Evolutionary conservation across 2,888 invertebrate species (phyloP), one percentile per base, ranked within the genome.

Genomic region (Thereva nobilitata): DNA sequence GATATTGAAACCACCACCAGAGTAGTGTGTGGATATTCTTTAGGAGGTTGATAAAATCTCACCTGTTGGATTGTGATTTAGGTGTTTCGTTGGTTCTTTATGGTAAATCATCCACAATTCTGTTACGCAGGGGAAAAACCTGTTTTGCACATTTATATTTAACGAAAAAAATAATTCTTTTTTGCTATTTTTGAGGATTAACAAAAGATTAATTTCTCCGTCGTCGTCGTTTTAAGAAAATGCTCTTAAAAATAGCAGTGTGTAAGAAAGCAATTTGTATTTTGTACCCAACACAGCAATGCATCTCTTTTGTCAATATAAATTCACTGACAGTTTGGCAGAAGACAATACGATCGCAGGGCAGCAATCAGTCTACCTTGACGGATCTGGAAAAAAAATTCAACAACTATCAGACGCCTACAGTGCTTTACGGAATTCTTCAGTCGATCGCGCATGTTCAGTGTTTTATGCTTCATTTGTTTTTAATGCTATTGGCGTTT

Each of bases 81-180:
- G 64, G 10, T 45, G 54, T 54, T 12, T 42, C 50, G 42, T 52
- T 64, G 8, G 64, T 64, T 64, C 64, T 52, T 64, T 64, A 64
- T 54, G 64, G 54, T 38, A 59, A 59, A 59, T 49, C 59, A 10
- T 23, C 8, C 10, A 38, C 12, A 41, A 10, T 7, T 49, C 23
- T 4, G 59, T 59, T 49, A 59, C 49, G 59, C 59, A 59, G 45
- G 38, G 10, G 38, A 5, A 42, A 37, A 59, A 59, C 59, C 59
- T 47, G 59, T 59, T 56, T 59, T 45, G 59, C 40, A 12, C 34
- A 35, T 12, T 59, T 47, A 47, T 59, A 59, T 47, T 12, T 37
- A 47, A 49, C 23, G 23, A 23, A 23, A 23, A 23, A 23, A 23
- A 23, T 23, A 2, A 23, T 23, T 23, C 23, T 23, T 23, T 59